A percentile compares a stretch with the other conserved stretches of the same genome.
These are phyloP conservation scores for Bibio marci DNA, from an alignment of 2,888 invertebrate species.

Conservation along the genomic window DNA sequence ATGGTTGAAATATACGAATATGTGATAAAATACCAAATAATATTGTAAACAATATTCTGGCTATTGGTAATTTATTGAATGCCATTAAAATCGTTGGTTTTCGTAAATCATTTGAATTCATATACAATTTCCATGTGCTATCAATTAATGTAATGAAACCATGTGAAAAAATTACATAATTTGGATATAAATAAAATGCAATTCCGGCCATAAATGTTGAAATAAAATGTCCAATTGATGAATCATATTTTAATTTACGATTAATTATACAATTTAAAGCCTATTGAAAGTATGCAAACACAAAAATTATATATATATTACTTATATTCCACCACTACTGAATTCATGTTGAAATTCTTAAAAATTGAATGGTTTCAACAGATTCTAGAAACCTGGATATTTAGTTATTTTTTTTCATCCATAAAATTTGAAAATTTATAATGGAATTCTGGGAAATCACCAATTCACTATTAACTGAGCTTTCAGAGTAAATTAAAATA, in stretches of 20 bases:
- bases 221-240: neutral
- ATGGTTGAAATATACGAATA: neutral
- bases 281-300: no score
- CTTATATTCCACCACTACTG: neutral
- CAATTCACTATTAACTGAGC: no score
- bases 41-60: neutral
- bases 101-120: neutral
- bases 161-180: neutral
- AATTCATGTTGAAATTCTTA: no score
- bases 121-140: neutral
- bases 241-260: neutral
- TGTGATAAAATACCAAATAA: neutral
- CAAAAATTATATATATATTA: neutral
- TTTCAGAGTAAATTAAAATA: no score
- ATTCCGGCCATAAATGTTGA: neutral
- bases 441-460: no score
- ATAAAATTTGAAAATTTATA: no score
- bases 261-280: no score
- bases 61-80: neutral
- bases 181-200: constrained; percentile 1
- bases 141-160: neutral
- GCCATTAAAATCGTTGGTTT: neutral
- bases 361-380: no score
- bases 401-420: no score
- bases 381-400: no score